Percentiles rank a stretch among this genome's conserved stretches.
phyloP scores from a whole-genome alignment of 53 echinoderm and acorn worm genomes.

The Mesocentrotus franciscanus region DNA sequence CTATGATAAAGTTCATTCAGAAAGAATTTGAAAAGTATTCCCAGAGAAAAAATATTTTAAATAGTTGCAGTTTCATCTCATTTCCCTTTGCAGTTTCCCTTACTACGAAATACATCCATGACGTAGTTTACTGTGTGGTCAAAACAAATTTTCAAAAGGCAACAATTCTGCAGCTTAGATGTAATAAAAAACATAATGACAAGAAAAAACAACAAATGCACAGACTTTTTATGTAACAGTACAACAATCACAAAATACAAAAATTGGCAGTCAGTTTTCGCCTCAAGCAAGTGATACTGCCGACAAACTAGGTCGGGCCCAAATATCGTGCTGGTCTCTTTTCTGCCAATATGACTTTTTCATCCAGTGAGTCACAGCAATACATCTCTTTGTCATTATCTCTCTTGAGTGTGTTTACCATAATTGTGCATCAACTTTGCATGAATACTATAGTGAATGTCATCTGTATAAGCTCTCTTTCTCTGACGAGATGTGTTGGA shows the following conservation, averaged over 20 bases:
- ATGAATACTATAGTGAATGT: conserved; percentile 28
- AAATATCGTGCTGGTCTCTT: neutral
- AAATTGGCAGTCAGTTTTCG: neutral
- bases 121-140: neutral
- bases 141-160: neutral
- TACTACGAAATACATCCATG: no score
- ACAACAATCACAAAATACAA: neutral
- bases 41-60: no score
- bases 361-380: neutral
- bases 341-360: neutral
- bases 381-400: neutral
- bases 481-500: conserved; percentile 27
- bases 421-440: conserved; percentile 42
- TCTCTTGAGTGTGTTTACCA: conserved; percentile 1
- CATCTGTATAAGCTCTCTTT: conserved; percentile 39
- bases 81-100: no score
- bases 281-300: neutral
- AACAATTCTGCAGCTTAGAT: neutral
- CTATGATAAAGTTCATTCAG: no score
- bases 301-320: neutral
- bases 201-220: neutral
- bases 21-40: no score
- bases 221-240: neutral
- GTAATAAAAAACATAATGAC: neutral
- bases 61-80: neutral